phyloP scores from a whole-genome alignment of 2,113 vertebrate species.

The Mystacornis crossleyi region DNA sequence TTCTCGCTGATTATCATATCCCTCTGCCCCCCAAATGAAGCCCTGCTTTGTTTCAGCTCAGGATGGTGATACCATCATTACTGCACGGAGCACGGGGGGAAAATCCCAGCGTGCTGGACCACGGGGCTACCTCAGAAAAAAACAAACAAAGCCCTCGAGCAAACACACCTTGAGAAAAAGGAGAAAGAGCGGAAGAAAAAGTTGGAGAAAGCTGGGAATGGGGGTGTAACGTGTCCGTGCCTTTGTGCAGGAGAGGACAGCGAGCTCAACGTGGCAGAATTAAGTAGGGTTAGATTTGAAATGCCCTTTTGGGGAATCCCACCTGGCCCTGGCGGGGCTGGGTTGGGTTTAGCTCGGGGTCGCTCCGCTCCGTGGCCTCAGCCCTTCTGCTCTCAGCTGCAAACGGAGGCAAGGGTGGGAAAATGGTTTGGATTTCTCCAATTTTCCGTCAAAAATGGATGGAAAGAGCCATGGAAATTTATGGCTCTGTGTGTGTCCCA shows the following conservation, averaged over 20 bases:
- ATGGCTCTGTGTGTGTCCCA: too few species aligned
- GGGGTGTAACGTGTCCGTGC: fast-evolving
- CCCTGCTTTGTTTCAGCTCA: constrained; percentile 4
- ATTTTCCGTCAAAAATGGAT: background rate
- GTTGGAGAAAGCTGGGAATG: background rate
- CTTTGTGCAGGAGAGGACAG: background rate
- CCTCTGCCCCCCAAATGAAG: background rate
- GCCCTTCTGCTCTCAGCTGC: background rate
- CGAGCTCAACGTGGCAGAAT: background rate
- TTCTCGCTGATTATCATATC: constrained; percentile 7
- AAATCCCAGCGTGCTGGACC: background rate
- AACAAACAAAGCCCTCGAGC: fast-evolving
- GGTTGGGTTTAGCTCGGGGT: background rate
- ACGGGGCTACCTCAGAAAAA: background rate
- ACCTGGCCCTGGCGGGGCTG: fast-evolving
- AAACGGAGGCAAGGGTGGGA: fast-evolving
- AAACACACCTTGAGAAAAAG: background rate
- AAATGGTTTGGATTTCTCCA: background rate
- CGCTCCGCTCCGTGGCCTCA: background rate
- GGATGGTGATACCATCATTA: background rate
- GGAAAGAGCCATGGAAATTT: background rate
- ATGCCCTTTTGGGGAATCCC: background rate
- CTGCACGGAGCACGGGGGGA: background rate
- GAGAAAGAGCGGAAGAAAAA: background rate
- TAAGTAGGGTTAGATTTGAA: background rate